phyloP scores from a whole-genome alignment of 92 coral and sea anemone genomes.

The Palythoa heliodiscus region DNA sequence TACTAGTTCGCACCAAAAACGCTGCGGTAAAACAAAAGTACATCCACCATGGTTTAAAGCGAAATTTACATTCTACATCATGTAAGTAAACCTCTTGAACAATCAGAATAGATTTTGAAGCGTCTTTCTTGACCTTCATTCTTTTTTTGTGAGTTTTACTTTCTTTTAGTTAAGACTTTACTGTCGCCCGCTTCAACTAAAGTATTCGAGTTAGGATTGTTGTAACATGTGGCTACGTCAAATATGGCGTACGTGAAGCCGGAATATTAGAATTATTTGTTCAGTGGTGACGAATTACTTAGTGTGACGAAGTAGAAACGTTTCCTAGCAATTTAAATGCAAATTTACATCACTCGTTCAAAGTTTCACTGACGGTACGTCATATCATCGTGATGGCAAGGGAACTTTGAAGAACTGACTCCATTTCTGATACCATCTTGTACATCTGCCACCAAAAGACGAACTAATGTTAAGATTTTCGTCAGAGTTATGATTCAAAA shows the following conservation, averaged over 20 bases:
- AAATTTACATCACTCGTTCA: not conserved
- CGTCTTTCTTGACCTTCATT: constrained; percentile 1
- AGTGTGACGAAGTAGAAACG: not conserved
- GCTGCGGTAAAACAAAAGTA: not conserved
- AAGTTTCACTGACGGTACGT: too few relatives aligned
- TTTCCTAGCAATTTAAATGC: constrained; percentile 1
- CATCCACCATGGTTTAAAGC: not conserved
- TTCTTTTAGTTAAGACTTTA: too few relatives aligned
- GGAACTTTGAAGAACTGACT: too few relatives aligned
- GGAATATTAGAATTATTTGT: constrained; percentile 10
- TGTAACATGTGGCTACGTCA: not conserved
- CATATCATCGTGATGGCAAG: too few relatives aligned
- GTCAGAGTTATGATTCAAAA: too few relatives aligned
- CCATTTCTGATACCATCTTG: too few relatives aligned
- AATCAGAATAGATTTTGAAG: not conserved
- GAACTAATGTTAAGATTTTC: too few relatives aligned
- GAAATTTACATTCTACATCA: not conserved
- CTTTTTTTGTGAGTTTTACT: not conserved
- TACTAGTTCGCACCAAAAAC: not conserved
- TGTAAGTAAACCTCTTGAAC: constrained; percentile 4
- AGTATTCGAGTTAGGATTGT: not conserved
- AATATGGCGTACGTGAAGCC: not conserved
- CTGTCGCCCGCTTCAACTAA: too few relatives aligned
- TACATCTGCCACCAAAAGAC: too few relatives aligned
- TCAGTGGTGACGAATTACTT: not conserved